These are phyloP conservation scores for Xiphophorus maculatus DNA, from an alignment of 2,113 vertebrate genomes.

Conservation along the genomic window DNA sequence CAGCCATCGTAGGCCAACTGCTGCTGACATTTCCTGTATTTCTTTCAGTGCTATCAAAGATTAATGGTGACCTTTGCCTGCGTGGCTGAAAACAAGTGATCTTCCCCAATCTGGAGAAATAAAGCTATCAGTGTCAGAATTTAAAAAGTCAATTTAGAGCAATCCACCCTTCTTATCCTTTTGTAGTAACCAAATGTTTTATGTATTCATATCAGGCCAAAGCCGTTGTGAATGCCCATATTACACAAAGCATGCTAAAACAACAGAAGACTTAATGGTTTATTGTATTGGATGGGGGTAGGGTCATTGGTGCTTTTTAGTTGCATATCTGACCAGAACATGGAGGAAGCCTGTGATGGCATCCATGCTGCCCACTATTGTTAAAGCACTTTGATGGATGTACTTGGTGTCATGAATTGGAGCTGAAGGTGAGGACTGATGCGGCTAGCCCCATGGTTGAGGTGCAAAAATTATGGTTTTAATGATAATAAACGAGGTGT, in stretches of 20 bases:
- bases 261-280: conserved; percentile 34
- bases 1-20: conserved; percentile 31
- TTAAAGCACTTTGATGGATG: conserved; percentile 21
- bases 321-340: conserved; percentile 17
- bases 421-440: too few relatives aligned
- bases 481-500: too few relatives aligned
- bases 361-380: conserved; percentile 10
- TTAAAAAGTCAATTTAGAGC: not conserved
- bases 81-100: conserved; percentile 27
- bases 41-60: conserved; percentile 42
- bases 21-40: conserved; percentile 61
- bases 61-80: conserved; percentile 58
- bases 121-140: conserved; percentile 11
- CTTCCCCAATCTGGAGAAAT: conserved; percentile 24
- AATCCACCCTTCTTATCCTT: not conserved
- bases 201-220: not conserved
- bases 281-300: not conserved
- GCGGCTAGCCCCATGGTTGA: too few relatives aligned
- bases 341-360: conserved; percentile 20
- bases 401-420: not conserved
- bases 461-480: too few relatives aligned
- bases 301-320: conserved; percentile 6
- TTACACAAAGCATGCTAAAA: conserved; percentile 21
- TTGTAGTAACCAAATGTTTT: not conserved
- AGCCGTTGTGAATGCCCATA: conserved; percentile 1